phyloP scores from a whole-genome alignment of 1,140 invertebrate species.

The Heliconius congener region DNA sequence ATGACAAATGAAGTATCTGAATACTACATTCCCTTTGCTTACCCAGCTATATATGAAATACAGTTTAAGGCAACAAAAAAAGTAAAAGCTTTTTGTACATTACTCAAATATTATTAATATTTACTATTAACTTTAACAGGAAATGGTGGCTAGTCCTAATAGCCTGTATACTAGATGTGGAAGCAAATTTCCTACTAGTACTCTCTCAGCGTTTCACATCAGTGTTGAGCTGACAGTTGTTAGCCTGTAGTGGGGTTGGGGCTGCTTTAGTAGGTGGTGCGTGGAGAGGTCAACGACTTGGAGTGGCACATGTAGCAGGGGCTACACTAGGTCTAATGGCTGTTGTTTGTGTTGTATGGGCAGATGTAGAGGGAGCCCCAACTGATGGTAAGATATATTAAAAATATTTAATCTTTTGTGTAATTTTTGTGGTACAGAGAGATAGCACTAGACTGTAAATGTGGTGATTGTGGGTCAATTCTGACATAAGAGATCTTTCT shows the following conservation, averaged over 20 bases:
- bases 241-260: conserved; percentile 93
- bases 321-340: conserved; percentile 91
- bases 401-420: background rate
- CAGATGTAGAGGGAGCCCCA: conserved; percentile 88
- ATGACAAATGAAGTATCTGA: no score
- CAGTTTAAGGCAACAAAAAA: no score
- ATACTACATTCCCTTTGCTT: no score
- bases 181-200: conserved; percentile 73
- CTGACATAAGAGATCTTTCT: no score
- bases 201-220: conserved; percentile 77
- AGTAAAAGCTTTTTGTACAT: no score
- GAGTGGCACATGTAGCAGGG: conserved; percentile 88
- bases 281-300: conserved; percentile 86
- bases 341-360: conserved; percentile 91
- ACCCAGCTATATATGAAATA: background rate
- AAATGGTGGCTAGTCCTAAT: conserved; percentile 70
- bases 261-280: conserved; percentile 88
- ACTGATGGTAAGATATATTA: conserved; percentile 81
- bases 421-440: no score
- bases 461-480: no score
- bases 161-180: conserved; percentile 84
- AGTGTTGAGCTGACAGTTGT: conserved; percentile 86
- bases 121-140: conserved; percentile 36
- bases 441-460: no score
- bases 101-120: no score